Base-by-base conservation (phyloP, 2,113 vertebrate species). In the Nycticebus coucang region DNA sequence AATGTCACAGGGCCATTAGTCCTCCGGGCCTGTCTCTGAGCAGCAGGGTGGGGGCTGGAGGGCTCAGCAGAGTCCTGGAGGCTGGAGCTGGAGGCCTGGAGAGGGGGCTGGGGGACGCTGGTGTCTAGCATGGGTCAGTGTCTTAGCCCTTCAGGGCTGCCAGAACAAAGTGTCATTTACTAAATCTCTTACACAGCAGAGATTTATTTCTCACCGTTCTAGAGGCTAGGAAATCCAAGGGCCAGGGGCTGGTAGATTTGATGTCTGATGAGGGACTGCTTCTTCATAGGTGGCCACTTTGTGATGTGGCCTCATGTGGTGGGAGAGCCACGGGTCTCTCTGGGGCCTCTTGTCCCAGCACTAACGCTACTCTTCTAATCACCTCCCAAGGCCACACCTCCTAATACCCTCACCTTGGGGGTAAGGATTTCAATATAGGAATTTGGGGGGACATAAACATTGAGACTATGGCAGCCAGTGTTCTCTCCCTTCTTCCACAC, bases 1-100 rank as follows among this genome's bases (percentile, higher is more conserved):
- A 90, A 89, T 83, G 45, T 8, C 71, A 33, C 60, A 0, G 0
- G 30, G 22, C 26, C 91, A 19, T 18, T 30, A 41, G 33, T 53
- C 57, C 4, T 10, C 26, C 72, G 30, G 84, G 91, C 81, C 93
- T 95, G 66, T 41, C 35, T 90, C 74, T 37, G 83, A 62, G 18
- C 75, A 71, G 72, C n/a, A 64, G 80, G 82, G 74, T 37, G 90
- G 88, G 85, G 50, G n/a, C 28, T 80, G 57, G 19, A 37, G 64
- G 33, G 37, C 12, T 11, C 1, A 80, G 55, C 66, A 79, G 0
- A 12, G 53, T 87, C 45, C 62, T 37, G 62, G 77, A 95, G 64
- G 77, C 74, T 18, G 21, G 50, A 79, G 72, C 33, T 22, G 0
- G 1, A 68, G 83, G 19, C 0, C 0, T 66, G 50, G 53, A n/a